Evolutionary conservation across 2,113 vertebrate species (phyloP).

Genomic region (Pachyramphus minor): DNA sequence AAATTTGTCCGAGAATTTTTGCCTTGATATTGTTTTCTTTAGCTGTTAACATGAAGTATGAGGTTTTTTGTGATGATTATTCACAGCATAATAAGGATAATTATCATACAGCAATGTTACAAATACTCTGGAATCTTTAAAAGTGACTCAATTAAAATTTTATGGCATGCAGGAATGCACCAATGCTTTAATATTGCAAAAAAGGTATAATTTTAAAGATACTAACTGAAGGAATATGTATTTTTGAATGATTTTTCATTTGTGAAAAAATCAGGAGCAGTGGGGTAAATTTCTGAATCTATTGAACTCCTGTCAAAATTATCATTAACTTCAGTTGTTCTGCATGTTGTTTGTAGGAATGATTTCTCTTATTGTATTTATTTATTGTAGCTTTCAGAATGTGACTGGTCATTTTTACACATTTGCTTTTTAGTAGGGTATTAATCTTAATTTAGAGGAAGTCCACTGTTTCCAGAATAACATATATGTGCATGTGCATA

Average conservation of each 20-base stretch:
- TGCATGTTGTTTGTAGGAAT: not conserved
- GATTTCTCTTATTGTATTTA: not conserved
- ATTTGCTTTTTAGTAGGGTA: not conserved
- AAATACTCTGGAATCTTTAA: not conserved
- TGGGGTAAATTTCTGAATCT: not conserved
- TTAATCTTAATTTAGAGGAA: not conserved
- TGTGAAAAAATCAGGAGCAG: not conserved
- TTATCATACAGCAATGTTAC: not conserved
- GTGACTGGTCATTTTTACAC: not conserved
- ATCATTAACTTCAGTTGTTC: not conserved
- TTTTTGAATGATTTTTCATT: not conserved
- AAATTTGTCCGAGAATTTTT: not conserved
- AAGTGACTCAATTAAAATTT: not conserved
- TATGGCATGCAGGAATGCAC: not conserved
- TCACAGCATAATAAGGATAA: not conserved
- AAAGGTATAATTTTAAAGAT: not conserved
- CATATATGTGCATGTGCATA: rapidly evolving
- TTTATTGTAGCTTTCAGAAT: not conserved
- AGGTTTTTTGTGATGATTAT: not conserved
- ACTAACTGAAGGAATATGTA: not conserved
- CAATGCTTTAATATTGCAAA: not conserved
- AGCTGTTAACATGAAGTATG: not conserved
- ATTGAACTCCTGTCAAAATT: not conserved
- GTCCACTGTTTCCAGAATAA: not conserved
- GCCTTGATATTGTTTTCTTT: not conserved